Base-by-base conservation (phyloP, 2,113 vertebrate genomes). In the Poeciliopsis turrubarensis region DNA sequence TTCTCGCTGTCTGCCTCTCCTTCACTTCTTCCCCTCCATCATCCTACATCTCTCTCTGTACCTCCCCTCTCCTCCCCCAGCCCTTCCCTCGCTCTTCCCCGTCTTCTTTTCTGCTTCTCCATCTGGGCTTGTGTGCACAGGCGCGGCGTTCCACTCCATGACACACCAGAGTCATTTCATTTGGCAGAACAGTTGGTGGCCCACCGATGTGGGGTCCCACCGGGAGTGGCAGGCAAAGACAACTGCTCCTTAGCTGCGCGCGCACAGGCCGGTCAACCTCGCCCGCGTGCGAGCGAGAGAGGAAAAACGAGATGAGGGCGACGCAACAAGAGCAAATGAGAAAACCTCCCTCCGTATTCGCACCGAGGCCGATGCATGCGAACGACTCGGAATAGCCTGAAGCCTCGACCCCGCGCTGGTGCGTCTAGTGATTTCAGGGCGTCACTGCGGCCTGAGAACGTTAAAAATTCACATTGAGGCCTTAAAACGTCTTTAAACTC, bases 101-200 rank as follows among this genome's bases (percentile, higher is more conserved):
- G 14, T 44, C 37, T 41, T 44, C 63, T 78, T 78, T 77, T 81
- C 77, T 87, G 65, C 65, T 76, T 78, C 86, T 91, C 88, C 90
- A 91, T 92, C 89, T 93, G 89, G 91, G 83, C 87, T 73, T 70
- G 83, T 74, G 76, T 76, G 84, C 73, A 47, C 82, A 85, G 83
- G 76, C 90, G 80, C 73, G n/a, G 81, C 62, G 82, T 89, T 92
- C 88, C 90, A 88, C 89, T 88, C 90, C 90, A 90, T 86, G 85
- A 89, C 89, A 86, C 89, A 89, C 86, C 70, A 68, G 80, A 90
- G 88, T 88, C 92, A 88, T 88, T 88, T 90, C 73, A 79, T 86
- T 87, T 86, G 81, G 83, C 87, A 75, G 79, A 79, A 82, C 89
- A 88, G 89, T 89, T 81, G 83, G 89, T 86, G 77, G 82, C 79